Evolutionary conservation across 2,888 invertebrate species (phyloP).

Genomic region (Tiliacea citrago): DNA sequence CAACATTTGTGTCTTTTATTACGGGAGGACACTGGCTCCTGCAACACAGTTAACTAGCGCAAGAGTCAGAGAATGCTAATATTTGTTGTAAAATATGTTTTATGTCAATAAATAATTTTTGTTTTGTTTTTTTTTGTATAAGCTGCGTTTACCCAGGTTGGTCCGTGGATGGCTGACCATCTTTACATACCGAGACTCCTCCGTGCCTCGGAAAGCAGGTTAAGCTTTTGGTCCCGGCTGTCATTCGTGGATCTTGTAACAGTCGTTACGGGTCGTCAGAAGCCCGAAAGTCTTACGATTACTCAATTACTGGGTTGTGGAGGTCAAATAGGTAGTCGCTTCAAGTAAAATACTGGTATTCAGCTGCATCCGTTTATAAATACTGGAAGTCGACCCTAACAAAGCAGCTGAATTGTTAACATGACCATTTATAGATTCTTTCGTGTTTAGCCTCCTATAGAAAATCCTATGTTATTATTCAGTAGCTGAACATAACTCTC

Average conservation of each 20-base stretch:
- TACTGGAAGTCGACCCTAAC: not conserved
- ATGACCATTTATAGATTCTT: too few species aligned
- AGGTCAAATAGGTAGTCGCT: not conserved
- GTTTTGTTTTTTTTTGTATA: too few species aligned
- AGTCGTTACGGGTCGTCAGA: too few species aligned
- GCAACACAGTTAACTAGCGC: too few species aligned
- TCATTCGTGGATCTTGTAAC: too few species aligned
- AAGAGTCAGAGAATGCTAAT: too few species aligned
- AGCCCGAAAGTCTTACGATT: not conserved
- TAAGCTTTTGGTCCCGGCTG: not conserved
- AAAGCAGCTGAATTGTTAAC: too few species aligned
- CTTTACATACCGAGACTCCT: not conserved
- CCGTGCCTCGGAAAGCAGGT: not conserved
- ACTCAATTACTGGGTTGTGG: not conserved
- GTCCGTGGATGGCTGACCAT: not conserved
- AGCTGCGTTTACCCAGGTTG: not conserved
- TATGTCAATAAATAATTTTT: too few species aligned
- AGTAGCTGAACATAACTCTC: not conserved
- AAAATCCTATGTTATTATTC: conserved; percentile 18
- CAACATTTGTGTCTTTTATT: too few species aligned
- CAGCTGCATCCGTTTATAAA: not conserved
- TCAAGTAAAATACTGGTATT: not conserved
- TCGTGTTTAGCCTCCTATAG: not conserved
- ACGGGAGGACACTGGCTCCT: too few species aligned
- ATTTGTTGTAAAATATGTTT: too few species aligned